Evolutionary conservation across 2,888 invertebrate species (phyloP).

Genomic region (Brachyopa scutellaris): DNA sequence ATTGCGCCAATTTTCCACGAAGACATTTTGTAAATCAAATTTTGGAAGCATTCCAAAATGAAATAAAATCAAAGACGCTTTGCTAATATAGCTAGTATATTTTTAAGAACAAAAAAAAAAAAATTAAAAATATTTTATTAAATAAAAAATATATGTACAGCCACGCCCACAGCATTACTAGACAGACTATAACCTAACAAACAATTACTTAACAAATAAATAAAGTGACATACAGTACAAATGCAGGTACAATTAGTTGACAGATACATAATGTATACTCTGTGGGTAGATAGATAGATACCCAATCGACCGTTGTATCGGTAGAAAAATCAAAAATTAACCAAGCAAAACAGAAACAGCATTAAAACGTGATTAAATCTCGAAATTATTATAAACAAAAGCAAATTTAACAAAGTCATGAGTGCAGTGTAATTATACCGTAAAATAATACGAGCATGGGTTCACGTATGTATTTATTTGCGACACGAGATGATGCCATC

Average conservation of each 20-base stretch:
- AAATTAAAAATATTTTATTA: too few relatives aligned
- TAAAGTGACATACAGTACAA: too few relatives aligned
- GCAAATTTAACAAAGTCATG: neutral
- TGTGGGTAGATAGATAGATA: neutral
- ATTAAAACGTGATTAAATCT: neutral
- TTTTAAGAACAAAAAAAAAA: neutral
- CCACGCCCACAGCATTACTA: too few relatives aligned
- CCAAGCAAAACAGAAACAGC: neutral
- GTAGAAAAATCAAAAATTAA: neutral
- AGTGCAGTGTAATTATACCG: neutral
- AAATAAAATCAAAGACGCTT: neutral
- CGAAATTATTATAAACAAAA: neutral
- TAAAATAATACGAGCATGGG: neutral
- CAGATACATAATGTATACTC: too few relatives aligned
- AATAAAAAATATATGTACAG: too few relatives aligned
- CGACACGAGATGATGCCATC: slow-evolving; percentile 32
- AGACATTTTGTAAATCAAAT: slow-evolving; percentile 10
- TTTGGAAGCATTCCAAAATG: slow-evolving; percentile 48
- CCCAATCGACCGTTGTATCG: neutral
- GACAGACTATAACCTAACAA: too few relatives aligned
- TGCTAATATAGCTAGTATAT: neutral
- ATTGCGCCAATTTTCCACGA: slow-evolving; percentile 32
- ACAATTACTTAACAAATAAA: too few relatives aligned
- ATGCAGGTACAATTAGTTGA: too few relatives aligned
- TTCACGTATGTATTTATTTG: slow-evolving; percentile 11